Base-by-base conservation (phyloP, 2,113 vertebrate species). In the Grammomys surdaster region DNA sequence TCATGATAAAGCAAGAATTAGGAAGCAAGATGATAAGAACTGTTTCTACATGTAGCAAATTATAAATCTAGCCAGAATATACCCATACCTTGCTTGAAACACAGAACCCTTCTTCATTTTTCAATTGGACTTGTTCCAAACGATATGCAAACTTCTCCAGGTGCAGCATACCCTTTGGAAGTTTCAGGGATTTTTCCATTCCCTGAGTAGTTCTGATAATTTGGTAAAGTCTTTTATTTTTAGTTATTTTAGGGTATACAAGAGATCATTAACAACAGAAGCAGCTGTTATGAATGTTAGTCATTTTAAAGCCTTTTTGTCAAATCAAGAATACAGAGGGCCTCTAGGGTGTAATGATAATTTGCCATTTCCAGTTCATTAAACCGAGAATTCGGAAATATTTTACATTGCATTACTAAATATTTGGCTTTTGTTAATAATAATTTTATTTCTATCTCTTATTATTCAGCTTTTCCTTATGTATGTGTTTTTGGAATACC, bases 281-380 rank as follows among this genome's bases (percentile, higher is more conserved):
- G 36, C 2, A 77, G n/a, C 72, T 88, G n/a, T 5, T 26, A 89
- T 76, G 20, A 86, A 13, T 87, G n/a, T 89, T n/a, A 95, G 65
- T 92, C 76, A 28, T 81, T 89, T 94, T 88, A 22, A 90, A 94
- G 36, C 1, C 3, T 48, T 89, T 92, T 26, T 73, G 31, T 93
- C 70, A 94, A 90, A 76, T 92, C 9, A 89, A 28, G 20, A 93
- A 33, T 67, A 88, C 20, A 72, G 11, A 67, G 43, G 28, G 16
- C 2, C 5, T 19, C 12, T 91, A 36, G 20, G 31, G n/a, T 43
- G 13, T 43, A 91, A 94, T 56, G 31, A 54, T 51, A 89, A 89
- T 93, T 87, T 85, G 2, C 69, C n/a, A 88, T 51, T 90, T 54
- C 88, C 9, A 95, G 17, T 73, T 82, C 7, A 93, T 92, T 95